Base-by-base conservation (phyloP, 2,888 invertebrate species). In the Napeogenes sylphis region DNA sequence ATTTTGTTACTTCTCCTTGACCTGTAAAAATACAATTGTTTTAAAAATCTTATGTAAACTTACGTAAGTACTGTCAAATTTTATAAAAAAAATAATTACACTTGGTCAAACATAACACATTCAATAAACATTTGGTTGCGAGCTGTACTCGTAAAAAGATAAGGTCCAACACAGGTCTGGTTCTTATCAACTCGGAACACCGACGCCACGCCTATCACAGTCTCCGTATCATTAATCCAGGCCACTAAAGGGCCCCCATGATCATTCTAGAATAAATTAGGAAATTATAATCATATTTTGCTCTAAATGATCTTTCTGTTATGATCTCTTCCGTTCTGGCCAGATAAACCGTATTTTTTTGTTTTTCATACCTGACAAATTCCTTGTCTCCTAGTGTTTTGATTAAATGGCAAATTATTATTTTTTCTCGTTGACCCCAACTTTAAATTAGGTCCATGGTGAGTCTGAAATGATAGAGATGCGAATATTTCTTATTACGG, bases 201-300 rank as follows among this genome's bases (percentile, higher is more conserved):
- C 0, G 84, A 82, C 0, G 84, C 83, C 2, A 85, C 75, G 0
- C 82, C 84, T 0, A 85, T 77, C 0, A 21, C 21, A 0, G 74
- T 65, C 59, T 81, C 79, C 0, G 63, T 65, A 0, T 69, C 58
- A 0, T 79, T 79, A 2, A 75, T 67, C 81, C 80, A 83, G 0
- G 80, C 75, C 2, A 83, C 72, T 0, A 85, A 68, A 0, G 85
- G 84, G 0, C 83, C 82, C 0, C 85, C 85, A 61, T 85, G 85
- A 62, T 85, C 85, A 51, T 84, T 84, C 83, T 84, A 63, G 10
- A 59, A 42, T 30, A 38, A 51, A 5, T 51, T 51, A 21, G 1
- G 2, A 8, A 8, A 30, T 51, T 5, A 30, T 21, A 14, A 6
- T 42, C 10, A 42, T 1, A 42, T 42, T 42, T 42, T 4, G 4